Percentiles rank a stretch among this genome's conserved stretches.
Evolutionary conservation across 1,140 invertebrate species (phyloP).

Genomic region (Brachionus koreanus): DNA sequence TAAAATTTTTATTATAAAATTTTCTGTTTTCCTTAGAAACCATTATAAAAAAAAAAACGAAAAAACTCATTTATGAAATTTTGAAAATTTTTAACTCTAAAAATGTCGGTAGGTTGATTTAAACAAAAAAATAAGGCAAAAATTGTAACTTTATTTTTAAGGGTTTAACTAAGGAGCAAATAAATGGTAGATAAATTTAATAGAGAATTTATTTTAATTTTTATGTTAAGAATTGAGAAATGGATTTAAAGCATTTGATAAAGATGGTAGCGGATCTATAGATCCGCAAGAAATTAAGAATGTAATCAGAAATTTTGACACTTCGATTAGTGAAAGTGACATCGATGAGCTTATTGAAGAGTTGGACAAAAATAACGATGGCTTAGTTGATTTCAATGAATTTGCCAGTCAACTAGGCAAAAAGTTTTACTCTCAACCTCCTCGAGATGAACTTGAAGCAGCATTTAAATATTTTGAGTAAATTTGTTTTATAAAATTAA

Average conservation of each 20-base stretch:
- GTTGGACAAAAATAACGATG: conserved; percentile 34
- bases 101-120: background rate
- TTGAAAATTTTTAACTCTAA: background rate
- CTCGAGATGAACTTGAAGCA: background rate
- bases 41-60: background rate
- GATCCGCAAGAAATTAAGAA: conserved; percentile 16
- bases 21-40: conserved; percentile 4
- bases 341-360: conserved; percentile 3
- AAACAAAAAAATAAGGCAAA: background rate
- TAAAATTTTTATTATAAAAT: background rate
- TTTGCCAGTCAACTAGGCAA: conserved; percentile 11
- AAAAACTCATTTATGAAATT: background rate
- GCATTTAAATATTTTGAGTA: conserved; percentile 42
- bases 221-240: background rate
- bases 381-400: conserved; percentile 22
- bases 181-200: conserved; percentile 4
- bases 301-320: background rate
- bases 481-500: background rate
- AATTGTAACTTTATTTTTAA: background rate
- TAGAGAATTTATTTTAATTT: background rate
- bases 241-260: conserved; percentile 31
- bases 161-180: background rate
- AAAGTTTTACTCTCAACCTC: conserved; percentile 2
- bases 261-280: conserved; percentile 17
- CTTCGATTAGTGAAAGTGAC: background rate